A percentile compares a stretch with the other conserved stretches of the same genome.
These are phyloP conservation scores for Heliconius hewitsoni DNA, from an alignment of 1,140 invertebrate species.

Conservation along the genomic window DNA sequence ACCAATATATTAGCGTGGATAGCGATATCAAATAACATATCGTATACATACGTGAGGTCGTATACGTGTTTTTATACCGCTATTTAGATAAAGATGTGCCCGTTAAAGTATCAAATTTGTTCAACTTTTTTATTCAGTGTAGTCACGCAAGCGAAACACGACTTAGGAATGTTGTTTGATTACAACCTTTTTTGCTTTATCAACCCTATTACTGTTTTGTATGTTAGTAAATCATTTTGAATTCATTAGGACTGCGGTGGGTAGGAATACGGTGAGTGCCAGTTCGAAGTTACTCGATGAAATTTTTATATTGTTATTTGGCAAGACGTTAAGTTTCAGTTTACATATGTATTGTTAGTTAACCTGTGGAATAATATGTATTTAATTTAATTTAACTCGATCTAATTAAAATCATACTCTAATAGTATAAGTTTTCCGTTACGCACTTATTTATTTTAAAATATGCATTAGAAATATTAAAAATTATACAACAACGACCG, in stretches of 20 bases:
- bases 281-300: background rate
- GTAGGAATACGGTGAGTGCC: too few relatives aligned
- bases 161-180: constrained; percentile 59
- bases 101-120: constrained; percentile 62
- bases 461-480: too few relatives aligned
- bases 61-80: constrained; percentile 30
- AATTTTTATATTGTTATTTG: too few relatives aligned
- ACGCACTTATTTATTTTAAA: too few relatives aligned
- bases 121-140: constrained; percentile 55
- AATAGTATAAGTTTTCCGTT: too few relatives aligned
- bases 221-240: constrained; percentile 1
- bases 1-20: constrained; percentile 12
- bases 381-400: too few relatives aligned
- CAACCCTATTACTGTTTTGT: constrained; percentile 11
- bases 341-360: too few relatives aligned
- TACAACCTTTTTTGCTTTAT: constrained; percentile 38
- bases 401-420: too few relatives aligned
- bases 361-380: too few relatives aligned
- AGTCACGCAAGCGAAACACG: constrained; percentile 66
- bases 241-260: background rate
- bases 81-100: constrained; percentile 39
- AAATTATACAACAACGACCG: too few relatives aligned
- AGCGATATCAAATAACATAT: constrained; percentile 23
- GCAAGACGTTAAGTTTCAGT: too few relatives aligned
- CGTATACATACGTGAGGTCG: constrained; percentile 7